A percentile compares a stretch with the other conserved stretches of the same genome.
Conservation (phyloP, 1,140 invertebrate genomes). For the Bombus pyrosoma region DNA sequence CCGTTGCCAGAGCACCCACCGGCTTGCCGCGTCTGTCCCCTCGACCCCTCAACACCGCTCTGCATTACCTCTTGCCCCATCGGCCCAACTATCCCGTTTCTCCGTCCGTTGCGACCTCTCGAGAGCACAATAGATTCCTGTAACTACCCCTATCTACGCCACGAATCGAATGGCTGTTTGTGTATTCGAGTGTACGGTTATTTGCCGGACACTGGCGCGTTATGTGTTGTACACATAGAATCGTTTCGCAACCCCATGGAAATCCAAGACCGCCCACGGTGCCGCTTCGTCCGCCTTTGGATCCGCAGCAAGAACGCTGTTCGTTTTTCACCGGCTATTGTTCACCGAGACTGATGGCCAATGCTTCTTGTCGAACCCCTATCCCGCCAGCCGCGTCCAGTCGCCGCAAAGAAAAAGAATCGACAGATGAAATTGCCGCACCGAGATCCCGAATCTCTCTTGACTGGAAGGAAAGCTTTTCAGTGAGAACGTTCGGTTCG, state of each 20-base stretch:
- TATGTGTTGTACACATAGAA: constrained; percentile 32
- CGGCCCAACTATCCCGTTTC: constrained; percentile 24
- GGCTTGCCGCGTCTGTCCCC: not conserved
- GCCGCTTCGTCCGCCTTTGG: not conserved
- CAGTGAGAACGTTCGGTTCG: not conserved
- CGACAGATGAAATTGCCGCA: not conserved
- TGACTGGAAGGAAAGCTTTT: not conserved
- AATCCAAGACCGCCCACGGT: constrained; percentile 8
- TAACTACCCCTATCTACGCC: constrained; percentile 72
- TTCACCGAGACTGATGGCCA: constrained; percentile 14
- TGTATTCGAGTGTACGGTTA: constrained; percentile 75
- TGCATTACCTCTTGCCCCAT: constrained; percentile 52
- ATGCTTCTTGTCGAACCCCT: not conserved
- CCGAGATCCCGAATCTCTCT: not conserved
- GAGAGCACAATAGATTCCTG: constrained; percentile 75
- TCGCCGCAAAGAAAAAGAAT: not conserved
- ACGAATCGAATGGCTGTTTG: constrained; percentile 75
- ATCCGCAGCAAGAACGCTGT: not conserved
- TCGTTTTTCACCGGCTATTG: constrained; percentile 18
- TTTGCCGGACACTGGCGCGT: constrained; percentile 70
- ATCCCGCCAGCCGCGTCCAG: no score
- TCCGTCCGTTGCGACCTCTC: constrained; percentile 65
- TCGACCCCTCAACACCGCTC: constrained; percentile 28
- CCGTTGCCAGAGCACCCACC: no score
- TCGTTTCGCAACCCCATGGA: not conserved